Evolutionary conservation across 2,888 invertebrate genomes (phyloP), one percentile per base, ranked within the genome.

Genomic region (Malacosoma neustria): DNA sequence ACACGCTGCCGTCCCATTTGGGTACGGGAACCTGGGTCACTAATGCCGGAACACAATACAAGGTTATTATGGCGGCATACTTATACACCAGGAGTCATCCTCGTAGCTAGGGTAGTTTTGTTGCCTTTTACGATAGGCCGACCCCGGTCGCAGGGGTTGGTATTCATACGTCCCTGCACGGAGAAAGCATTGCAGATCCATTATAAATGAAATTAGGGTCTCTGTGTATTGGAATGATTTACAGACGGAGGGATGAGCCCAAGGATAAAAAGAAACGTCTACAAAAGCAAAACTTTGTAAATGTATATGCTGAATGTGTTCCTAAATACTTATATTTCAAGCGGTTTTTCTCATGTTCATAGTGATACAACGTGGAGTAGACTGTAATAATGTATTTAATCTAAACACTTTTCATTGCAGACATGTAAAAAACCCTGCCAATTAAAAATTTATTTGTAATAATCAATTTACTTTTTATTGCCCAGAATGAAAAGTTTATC

Each of bases 401-500:
- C 50, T 43, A 59, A 55, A 57, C 49, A 72, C 73, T 76, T 76
- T 80, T 70, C 72, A 75, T 77, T 76, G 61, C 62, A 76, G 74
- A 76, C 72, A 59, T 58, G 30, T 30, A 47, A 32, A 36, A 58
- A 57, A 52, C 58, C 69, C 67, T 68, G 75, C 71, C 73, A 75
- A 76, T 75, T 39, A 29, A 35, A 34, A 41, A 42, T 51, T 42
- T 35, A 36, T 48, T 42, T 43, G 34, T 39, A 32, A 44, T 39
- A 32, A 45, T 39, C 34, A 48, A 47, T 44, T 37, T 50, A 57
- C 58, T 68, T 67, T 52, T 51, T 41, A 51, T 46, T 62, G 76
- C 76, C 79, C 61, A 62, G 58, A 75, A 79, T 74, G 72, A 79
- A 76, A 77, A 80, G 74, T 70, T 60, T 44, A 49, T 45, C 46